Conservation (phyloP, 2,888 invertebrate species). For the Entomobrya proxima region DNA sequence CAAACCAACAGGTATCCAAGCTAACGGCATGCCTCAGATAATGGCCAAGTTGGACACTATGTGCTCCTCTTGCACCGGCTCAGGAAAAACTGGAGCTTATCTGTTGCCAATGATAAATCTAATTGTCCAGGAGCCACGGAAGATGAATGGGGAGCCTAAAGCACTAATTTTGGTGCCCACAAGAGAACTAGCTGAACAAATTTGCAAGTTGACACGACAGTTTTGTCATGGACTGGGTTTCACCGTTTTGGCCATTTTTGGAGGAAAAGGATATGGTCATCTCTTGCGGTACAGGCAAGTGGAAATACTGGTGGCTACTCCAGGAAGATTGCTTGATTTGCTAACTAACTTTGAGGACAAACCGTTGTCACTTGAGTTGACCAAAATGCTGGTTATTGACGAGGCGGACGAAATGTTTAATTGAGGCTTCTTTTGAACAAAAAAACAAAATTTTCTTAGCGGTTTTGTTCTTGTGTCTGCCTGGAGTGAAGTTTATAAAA, state of each 20-base stretch:
- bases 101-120: slow-evolving; percentile 20
- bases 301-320: slow-evolving; percentile 46
- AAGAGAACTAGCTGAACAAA: slow-evolving; percentile 42
- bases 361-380: neutral
- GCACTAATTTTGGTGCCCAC: slow-evolving; percentile 41
- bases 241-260: slow-evolving; percentile 12
- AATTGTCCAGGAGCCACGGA: neutral
- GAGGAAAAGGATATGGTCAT: neutral
- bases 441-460: slow-evolving; percentile 7
- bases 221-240: neutral
- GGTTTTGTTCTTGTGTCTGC: slow-evolving; percentile 14
- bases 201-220: neutral
- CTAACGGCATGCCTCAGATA: slow-evolving; percentile 43
- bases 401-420: slow-evolving; percentile 59
- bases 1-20: slow-evolving; percentile 30
- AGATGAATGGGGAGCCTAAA: neutral
- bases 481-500: too few species aligned
- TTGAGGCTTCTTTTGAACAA: slow-evolving; percentile 34
- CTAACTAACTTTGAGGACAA: neutral
- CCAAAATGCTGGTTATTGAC: slow-evolving; percentile 40
- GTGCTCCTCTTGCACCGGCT: slow-evolving; percentile 45
- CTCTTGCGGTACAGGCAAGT: neutral
- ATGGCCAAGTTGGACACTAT: slow-evolving; percentile 27
- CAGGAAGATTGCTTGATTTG: slow-evolving; percentile 36
- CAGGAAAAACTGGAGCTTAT: slow-evolving; percentile 50